Percentiles rank a stretch among this genome's conserved stretches.
Evolutionary conservation across 2,888 invertebrate genomes (phyloP).

Genomic region (Drosophila buzzatii): DNA sequence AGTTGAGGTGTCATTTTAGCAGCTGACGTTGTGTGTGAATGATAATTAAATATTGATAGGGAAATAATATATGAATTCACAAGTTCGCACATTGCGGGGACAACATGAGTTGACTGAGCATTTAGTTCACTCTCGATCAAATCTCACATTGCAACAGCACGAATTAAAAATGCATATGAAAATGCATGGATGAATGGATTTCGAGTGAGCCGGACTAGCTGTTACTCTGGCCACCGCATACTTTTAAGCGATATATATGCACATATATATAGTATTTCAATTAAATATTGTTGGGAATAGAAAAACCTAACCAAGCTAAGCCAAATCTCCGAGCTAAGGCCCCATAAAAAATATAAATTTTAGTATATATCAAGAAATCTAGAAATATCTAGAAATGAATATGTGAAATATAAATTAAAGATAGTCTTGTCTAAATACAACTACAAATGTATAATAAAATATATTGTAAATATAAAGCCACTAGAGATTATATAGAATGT

Average conservation of each 20-base stretch:
- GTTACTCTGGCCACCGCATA: neutral
- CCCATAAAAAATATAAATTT: no score
- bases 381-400: no score
- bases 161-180: neutral
- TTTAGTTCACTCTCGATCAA: neutral
- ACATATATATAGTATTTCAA: neutral
- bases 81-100: conserved; percentile 6
- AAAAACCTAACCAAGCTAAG: no score
- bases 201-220: neutral
- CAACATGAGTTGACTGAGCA: neutral
- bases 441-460: no score
- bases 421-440: no score
- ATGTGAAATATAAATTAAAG: no score
- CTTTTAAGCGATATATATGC: neutral
- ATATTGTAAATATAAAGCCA: no score
- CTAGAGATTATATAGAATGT: neutral
- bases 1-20: neutral
- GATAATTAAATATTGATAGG: conserved; percentile 11
- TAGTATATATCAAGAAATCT: no score
- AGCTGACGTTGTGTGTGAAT: neutral
- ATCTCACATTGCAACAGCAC: neutral
- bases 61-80: neutral
- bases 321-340: no score
- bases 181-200: neutral
- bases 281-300: no score